phyloP scores from a whole-genome alignment of 2,888 invertebrate genomes.

The Protonemura montana region DNA sequence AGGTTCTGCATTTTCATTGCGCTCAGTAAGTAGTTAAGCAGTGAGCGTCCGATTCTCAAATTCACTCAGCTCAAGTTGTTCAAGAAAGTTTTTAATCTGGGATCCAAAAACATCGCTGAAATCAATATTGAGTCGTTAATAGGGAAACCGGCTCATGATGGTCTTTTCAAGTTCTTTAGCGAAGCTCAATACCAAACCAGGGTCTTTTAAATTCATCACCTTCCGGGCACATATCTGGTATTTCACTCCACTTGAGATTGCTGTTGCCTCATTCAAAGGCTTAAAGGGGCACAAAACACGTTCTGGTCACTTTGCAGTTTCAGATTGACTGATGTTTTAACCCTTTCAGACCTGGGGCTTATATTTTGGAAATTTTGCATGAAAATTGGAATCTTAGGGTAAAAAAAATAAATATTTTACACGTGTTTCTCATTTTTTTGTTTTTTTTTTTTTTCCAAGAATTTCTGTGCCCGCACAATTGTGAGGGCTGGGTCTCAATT shows the following conservation, averaged over 20 bases:
- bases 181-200: neutral
- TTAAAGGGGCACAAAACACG: too few relatives aligned
- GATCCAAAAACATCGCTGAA: conserved; percentile 19
- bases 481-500: too few relatives aligned
- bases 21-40: neutral
- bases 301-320: too few relatives aligned
- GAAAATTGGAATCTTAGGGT: too few relatives aligned
- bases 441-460: too few relatives aligned
- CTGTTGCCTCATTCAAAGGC: conserved; percentile 16
- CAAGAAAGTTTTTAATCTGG: conserved; percentile 17
- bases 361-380: too few relatives aligned
- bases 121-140: neutral
- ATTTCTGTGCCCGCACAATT: too few relatives aligned
- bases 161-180: conserved; percentile 8
- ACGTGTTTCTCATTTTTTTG: too few relatives aligned
- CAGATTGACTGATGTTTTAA: too few relatives aligned
- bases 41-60: too few relatives aligned
- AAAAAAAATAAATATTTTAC: too few relatives aligned
- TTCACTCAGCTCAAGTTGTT: neutral
- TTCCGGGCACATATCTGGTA: neutral
- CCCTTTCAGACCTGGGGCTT: too few relatives aligned
- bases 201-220: neutral
- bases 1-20: neutral
- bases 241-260: neutral
- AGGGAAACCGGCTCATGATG: neutral